phyloP scores from a whole-genome alignment of 92 coral and sea anemone species.

The Blastomussa wellsi region DNA sequence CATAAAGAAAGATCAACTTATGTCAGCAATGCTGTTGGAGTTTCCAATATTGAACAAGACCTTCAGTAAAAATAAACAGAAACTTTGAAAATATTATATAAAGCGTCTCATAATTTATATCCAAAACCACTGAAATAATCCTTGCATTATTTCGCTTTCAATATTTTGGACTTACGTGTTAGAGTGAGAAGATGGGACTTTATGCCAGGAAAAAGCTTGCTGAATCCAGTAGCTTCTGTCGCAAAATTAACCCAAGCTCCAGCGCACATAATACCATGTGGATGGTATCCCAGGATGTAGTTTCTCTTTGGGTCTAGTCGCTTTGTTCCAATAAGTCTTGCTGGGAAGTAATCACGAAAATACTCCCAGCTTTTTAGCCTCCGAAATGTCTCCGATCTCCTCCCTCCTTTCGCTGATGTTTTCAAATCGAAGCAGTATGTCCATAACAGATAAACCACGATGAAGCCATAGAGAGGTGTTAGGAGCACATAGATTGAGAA shows the following conservation, averaged over 20 bases:
- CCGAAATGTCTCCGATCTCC: constrained; percentile 82
- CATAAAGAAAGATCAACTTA: neutral
- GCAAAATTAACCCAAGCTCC: constrained; percentile 97
- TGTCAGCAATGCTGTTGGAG: neutral
- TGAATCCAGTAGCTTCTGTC: constrained; percentile 93
- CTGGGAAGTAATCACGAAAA: constrained; percentile 93
- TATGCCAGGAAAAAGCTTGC: constrained; percentile 87
- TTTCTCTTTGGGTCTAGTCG: constrained; percentile 77
- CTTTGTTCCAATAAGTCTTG: constrained; percentile 69
- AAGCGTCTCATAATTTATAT: too few species aligned
- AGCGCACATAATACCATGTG: constrained; percentile 97
- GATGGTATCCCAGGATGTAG: constrained; percentile 95
- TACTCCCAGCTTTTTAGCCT: constrained; percentile 85
- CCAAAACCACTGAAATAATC: too few species aligned
- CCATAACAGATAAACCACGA: constrained; percentile 77
- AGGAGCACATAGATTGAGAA: constrained; percentile 65
- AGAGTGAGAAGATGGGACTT: constrained; percentile 88
- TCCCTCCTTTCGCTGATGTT: constrained; percentile 79
- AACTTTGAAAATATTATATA: constrained; percentile 12
- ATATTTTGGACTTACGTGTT: constrained; percentile 71
- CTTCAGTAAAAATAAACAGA: neutral
- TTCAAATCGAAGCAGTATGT: constrained; percentile 66
- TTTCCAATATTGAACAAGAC: neutral
- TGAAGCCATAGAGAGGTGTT: constrained; percentile 62
- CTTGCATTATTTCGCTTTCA: too few species aligned